phyloP scores from a whole-genome alignment of 2,113 vertebrate species.

The Mustela nigripes region DNA sequence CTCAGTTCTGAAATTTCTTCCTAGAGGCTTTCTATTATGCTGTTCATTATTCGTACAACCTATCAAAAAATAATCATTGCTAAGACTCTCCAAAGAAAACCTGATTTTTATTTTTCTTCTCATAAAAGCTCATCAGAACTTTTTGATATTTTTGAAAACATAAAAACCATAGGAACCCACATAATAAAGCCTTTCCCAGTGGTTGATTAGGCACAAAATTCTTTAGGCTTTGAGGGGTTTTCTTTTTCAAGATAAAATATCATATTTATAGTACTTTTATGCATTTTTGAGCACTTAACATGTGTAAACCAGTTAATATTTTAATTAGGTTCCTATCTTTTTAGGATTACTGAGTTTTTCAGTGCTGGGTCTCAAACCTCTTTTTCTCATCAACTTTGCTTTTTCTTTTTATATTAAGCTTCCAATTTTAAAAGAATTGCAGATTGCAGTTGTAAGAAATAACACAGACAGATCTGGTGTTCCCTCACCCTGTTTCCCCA shows the following conservation, averaged over 20 bases:
- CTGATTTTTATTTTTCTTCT: neutral
- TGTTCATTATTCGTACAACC: constrained; percentile 41
- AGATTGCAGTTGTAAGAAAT: neutral
- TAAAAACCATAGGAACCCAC: neutral
- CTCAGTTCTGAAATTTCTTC: neutral
- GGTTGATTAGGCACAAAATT: neutral
- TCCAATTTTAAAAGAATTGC: constrained; percentile 1
- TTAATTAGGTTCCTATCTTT: neutral
- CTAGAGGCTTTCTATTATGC: neutral
- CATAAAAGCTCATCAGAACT: neutral
- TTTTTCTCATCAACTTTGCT: neutral
- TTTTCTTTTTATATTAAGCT: neutral
- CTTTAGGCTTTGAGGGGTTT: neutral
- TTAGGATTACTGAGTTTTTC: neutral
- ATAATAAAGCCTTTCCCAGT: neutral
- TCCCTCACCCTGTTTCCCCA: neutral
- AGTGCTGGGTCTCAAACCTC: neutral
- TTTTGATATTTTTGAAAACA: neutral
- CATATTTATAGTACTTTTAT: neutral
- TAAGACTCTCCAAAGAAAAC: constrained; percentile 6
- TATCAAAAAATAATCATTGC: constrained; percentile 29
- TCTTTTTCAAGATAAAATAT: neutral
- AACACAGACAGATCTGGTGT: neutral
- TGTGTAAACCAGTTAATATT: neutral
- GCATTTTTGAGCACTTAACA: neutral